Percentiles rank a stretch among this genome's conserved stretches.
Evolutionary conservation across 2,888 invertebrate species (phyloP).

Genomic region (Aphrophora alni): DNA sequence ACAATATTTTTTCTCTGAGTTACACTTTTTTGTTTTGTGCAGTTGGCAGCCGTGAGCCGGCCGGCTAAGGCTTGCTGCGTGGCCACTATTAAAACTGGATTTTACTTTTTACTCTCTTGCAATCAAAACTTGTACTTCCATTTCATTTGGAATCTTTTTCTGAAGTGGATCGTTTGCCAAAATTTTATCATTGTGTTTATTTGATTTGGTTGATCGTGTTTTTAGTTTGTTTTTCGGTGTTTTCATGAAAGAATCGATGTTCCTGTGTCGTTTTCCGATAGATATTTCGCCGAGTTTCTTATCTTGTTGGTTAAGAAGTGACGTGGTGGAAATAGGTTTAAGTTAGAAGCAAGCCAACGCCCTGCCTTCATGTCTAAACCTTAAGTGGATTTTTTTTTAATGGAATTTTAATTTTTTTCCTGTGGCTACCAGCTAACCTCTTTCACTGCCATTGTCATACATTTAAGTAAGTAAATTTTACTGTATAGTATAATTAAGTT

Average conservation of each 20-base stretch:
- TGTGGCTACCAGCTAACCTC: not conserved
- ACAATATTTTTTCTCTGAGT: not conserved
- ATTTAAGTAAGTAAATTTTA: not conserved
- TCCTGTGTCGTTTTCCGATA: not conserved
- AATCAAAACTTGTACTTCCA: not conserved
- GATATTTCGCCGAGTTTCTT: not conserved
- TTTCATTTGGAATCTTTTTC: not conserved
- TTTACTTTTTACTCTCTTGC: conserved; percentile 6
- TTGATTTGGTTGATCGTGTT: not conserved
- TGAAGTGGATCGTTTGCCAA: not conserved
- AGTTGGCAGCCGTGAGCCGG: conserved; percentile 2
- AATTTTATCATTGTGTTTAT: not conserved
- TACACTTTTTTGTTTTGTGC: not conserved
- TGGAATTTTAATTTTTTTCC: not conserved
- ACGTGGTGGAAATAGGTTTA: conserved; percentile 9
- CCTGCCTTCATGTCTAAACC: conserved; percentile 3
- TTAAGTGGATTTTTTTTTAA: not conserved
- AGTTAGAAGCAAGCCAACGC: conserved; percentile 6
- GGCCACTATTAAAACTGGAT: conserved; percentile 6
- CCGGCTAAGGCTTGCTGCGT: conserved; percentile 9
- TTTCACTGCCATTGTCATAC: not conserved
- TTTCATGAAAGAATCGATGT: conserved; percentile 1
- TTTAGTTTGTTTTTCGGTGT: not conserved
- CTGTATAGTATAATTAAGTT: not conserved
- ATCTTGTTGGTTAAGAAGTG: conserved; percentile 9